These are phyloP conservation scores for Podotricha telesiphe DNA, from an alignment of 2,888 invertebrate genomes.

Conservation along the genomic window DNA sequence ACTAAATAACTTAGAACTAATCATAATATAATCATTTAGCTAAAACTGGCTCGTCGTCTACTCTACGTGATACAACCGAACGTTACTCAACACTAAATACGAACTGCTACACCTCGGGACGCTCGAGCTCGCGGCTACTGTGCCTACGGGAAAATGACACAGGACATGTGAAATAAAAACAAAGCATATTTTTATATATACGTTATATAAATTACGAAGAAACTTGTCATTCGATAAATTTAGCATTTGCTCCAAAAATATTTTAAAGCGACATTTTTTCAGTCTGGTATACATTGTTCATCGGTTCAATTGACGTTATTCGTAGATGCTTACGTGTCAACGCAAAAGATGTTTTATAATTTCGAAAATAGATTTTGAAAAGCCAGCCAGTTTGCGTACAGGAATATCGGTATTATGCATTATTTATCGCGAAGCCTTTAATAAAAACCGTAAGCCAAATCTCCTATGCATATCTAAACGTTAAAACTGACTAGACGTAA, in stretches of 20 bases:
- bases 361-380: conserved; percentile 21
- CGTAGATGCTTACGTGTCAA: conserved; percentile 8
- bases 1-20: conserved; percentile 73
- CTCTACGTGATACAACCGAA: conserved; percentile 53
- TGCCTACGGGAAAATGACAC: conserved; percentile 4
- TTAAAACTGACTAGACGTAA: conserved; percentile 79
- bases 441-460: conserved; percentile 50
- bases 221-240: conserved; percentile 17
- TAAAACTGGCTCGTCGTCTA: conserved; percentile 70
- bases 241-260: conserved; percentile 34
- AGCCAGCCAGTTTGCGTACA: conserved; percentile 42
- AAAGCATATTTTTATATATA: neutral
- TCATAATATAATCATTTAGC: conserved; percentile 58
- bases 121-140: neutral
- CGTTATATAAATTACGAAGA: conserved; percentile 1
- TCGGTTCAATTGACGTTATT: conserved; percentile 39
- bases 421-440: conserved; percentile 33
- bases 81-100: conserved; percentile 55
- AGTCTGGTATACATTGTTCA: conserved; percentile 34
- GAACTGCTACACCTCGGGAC: conserved; percentile 56
- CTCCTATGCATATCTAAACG: conserved; percentile 61
- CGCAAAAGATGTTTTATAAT: neutral
- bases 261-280: conserved; percentile 26
- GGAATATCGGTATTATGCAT: conserved; percentile 26
- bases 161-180: neutral